Evolutionary conservation across 2,888 invertebrate genomes (phyloP), one percentile per base, ranked within the genome.

Genomic region (Drosophila niveifrons): DNA sequence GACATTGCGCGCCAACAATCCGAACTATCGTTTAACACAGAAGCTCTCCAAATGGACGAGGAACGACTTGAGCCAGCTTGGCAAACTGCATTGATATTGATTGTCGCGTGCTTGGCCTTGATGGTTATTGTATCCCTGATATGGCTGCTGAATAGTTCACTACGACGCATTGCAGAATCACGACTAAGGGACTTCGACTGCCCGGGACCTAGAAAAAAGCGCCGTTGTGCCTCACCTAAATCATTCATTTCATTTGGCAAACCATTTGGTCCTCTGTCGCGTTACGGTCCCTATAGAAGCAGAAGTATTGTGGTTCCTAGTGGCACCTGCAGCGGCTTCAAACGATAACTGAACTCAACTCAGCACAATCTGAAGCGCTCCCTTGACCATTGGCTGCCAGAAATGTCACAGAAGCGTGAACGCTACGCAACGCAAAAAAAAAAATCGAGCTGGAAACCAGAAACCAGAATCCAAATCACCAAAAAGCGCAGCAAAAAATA

Each of bases 401-500:
- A 46, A 43, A 23, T 44, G 39, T 50, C 53, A 13, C 36, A 50
- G 52, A 41, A 50, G 69, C 44, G 57, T 39, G 44, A 51, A 52
- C n/a, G 17, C 7, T 48, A 56, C 18, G 59, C 17, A 47, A 23
- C 23, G 6, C 23, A 1, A 17, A 23, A 23, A 6, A 56, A 17
- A 15, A 50, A 65, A 34, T 36, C 2, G 11, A 36, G 6, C 11
- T 34, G 10, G 34, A 34, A 34, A 34, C 36, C 53, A 39, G 8
- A 41, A 29, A 18, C 34, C 18, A 34, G n/a, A 51, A 51, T 18
- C 31, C 55, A 31, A 44, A 55, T 18, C n/a, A 29, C 28, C 64
- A 76, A 64, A 66, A 59, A 55, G 44, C 28, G n/a, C 4, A 44
- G 57, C 53, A 66, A 74, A 80, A 85, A 80, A 73, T 63, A 72